Base-by-base conservation (phyloP, 2,888 invertebrate species). In the Hololepta plana region DNA sequence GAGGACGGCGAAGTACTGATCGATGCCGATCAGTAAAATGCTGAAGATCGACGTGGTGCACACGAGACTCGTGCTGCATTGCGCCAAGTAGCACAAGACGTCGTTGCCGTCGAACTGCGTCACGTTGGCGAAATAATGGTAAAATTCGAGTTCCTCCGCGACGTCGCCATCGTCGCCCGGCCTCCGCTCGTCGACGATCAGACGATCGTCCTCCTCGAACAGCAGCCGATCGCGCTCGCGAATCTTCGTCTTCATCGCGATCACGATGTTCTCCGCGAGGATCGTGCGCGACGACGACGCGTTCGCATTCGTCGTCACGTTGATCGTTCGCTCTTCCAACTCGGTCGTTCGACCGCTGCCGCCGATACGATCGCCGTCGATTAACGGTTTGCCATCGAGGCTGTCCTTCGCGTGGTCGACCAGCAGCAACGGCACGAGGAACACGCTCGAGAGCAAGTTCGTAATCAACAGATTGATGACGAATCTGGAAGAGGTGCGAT, bases 1-100 rank as follows among this genome's bases (percentile, higher is more conserved):
- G 22, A 70, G 63, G 6, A 73, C 69, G 1, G 72, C 72, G 36
- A 65, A 65, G 44, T 70, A 72, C 39, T 72, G 64, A 43, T 72
- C 72, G 28, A 71, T 47, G 5, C 67, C 68, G 35, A 72, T 70
- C 17, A 70, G 52, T 4, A 72, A 53, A 4, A 71, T 62, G 26
- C 71, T 67, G 29, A 71, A 53, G 22, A 71, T 62, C 24, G 68
- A 68, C 1, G 68, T 64, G 2, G 67, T 58, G 28, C 62, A 63
- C 13, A 63, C 53, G 27, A 62, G 50, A 26, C 63, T 64, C 17
- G 73, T 69, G 37, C 66, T 63, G 25, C 67, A 68, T 40, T 76
- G 75, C 15, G 66, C 64, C 15, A 62, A 40, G 27, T 48, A 49
- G 33, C 54, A 54, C 27, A 52, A 33, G n/a, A 32, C 12, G 8